Percentiles rank a stretch among this genome's conserved stretches.
Evolutionary conservation across 2,797 vertebrate genomes (phyloP).

Genomic region (Sebastes diploproa): DNA sequence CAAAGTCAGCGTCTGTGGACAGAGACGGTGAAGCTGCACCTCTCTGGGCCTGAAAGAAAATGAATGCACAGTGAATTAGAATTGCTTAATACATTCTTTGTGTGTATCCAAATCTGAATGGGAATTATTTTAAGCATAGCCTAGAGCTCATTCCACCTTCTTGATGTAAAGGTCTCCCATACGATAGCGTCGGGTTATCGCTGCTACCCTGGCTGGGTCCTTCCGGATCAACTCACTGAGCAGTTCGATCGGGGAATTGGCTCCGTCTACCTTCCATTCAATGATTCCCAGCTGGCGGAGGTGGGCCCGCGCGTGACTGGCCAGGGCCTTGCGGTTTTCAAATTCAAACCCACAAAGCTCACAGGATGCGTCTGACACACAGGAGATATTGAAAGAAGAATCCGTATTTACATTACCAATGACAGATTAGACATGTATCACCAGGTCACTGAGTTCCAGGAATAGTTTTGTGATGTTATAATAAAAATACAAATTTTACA

Average conservation of each 20-base stretch:
- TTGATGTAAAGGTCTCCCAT: conserved; percentile 89
- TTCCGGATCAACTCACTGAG: conserved; percentile 91
- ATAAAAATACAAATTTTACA: background rate
- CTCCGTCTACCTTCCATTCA: conserved; percentile 92
- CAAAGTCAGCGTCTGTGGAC: conserved; percentile 64
- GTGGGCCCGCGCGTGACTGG: conserved; percentile 93
- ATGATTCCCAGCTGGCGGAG: conserved; percentile 92
- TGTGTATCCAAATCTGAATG: background rate
- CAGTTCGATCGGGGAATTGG: conserved; percentile 91
- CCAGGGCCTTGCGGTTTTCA: conserved; percentile 94
- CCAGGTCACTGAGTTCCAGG: background rate
- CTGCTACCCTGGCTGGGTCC: conserved; percentile 87
- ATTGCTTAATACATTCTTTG: background rate
- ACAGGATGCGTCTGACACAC: conserved; percentile 85
- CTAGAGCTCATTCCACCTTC: conserved; percentile 78
- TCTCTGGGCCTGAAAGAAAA: conserved; percentile 57
- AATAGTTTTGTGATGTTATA: background rate
- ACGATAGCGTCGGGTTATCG: conserved; percentile 89
- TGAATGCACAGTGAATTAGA: background rate
- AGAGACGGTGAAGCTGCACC: conserved; percentile 40
- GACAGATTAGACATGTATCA: background rate
- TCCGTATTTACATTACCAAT: background rate
- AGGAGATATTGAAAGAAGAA: background rate
- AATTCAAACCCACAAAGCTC: conserved; percentile 95
- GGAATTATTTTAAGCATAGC: background rate